Percentiles rank a stretch among this genome's conserved stretches.
phyloP scores from a whole-genome alignment of 1,140 invertebrate species.

The Bombus pascuorum region DNA sequence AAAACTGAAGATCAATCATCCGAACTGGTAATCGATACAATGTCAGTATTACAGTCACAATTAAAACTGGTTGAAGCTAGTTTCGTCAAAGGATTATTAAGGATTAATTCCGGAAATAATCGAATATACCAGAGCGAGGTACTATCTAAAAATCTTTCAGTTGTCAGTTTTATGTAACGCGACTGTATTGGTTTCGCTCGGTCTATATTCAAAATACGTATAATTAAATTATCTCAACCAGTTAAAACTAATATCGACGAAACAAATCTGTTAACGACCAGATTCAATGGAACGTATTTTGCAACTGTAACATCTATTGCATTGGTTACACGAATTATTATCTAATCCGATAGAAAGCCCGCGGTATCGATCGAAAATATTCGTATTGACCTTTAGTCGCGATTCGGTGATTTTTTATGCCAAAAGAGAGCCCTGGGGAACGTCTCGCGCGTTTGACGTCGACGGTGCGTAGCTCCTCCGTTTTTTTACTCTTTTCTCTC shows the following conservation, averaged over 20 bases:
- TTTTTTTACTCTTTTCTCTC: constrained; percentile 42
- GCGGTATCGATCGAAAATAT: constrained; percentile 31
- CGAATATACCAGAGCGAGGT: no score
- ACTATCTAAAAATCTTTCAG: neutral
- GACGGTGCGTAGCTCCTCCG: constrained; percentile 39
- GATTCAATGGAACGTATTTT: neutral
- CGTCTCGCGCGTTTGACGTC: constrained; percentile 61
- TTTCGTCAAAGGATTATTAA: no score
- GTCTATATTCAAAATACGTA: neutral
- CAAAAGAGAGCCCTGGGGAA: constrained; percentile 60
- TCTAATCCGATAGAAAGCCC: neutral
- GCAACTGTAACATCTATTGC: neutral
- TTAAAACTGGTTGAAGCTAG: no score
- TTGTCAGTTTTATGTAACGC: neutral
- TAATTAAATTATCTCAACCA: neutral
- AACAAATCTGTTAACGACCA: neutral
- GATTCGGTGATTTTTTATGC: constrained; percentile 62
- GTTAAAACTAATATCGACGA: neutral
- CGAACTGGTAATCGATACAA: neutral
- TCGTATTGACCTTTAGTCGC: constrained; percentile 56
- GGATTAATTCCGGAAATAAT: no score
- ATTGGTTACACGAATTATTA: neutral
- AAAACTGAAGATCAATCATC: neutral
- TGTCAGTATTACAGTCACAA: no score
- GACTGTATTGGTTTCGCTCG: neutral